Base-by-base conservation (phyloP, 2,113 vertebrate species). In the Anas platyrhynchos region DNA sequence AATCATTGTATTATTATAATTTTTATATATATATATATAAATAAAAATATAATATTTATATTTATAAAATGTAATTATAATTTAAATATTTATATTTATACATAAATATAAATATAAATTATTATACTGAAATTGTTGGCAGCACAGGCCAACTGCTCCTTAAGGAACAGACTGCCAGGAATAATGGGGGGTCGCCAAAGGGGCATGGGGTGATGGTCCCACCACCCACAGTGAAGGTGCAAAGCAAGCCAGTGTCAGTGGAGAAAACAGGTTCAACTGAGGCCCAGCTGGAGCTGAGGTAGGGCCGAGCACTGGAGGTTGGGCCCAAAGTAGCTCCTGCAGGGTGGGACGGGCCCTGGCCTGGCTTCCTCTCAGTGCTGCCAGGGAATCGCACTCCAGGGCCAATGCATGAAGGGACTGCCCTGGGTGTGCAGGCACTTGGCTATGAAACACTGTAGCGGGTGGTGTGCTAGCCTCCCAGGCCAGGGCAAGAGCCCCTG, bases 291-390 rank as follows among this genome's bases (percentile, higher is more conserved):
- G 11, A 43, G 27, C 21, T 66, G 38, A 3, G 2, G 21, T 11
- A 34, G 12, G 7, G 7, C 13, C n/a, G 26, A 43, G 9, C 23
- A 8, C 20, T 3, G 16, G 31, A 38, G 6, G 5, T 8, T 63
- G 0, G 6, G 27, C 31, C 50, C 17, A 7, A 5, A 34, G 50
- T 31, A 55, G 23, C 5, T 74, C 23, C 29, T 4, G 1, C 0
- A 4, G 36, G 4, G 13, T 8, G 1, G 22, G 13, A 9, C 6
- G 3, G 27, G 26, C 22, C 11, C 3, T 2, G 34, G 22, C 9
- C 27, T 31, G 18, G 17, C 29, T 2, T 21, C 17, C 16, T 18
- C 1, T 0, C 44, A 13, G 32, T 1, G 2, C 11, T 44, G 23
- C n/a, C 1, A 20, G 1, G 10, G 5, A 34, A 3, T 20, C n/a